Conservation (phyloP, 2,888 invertebrate species). For the Germaria angustata region DNA sequence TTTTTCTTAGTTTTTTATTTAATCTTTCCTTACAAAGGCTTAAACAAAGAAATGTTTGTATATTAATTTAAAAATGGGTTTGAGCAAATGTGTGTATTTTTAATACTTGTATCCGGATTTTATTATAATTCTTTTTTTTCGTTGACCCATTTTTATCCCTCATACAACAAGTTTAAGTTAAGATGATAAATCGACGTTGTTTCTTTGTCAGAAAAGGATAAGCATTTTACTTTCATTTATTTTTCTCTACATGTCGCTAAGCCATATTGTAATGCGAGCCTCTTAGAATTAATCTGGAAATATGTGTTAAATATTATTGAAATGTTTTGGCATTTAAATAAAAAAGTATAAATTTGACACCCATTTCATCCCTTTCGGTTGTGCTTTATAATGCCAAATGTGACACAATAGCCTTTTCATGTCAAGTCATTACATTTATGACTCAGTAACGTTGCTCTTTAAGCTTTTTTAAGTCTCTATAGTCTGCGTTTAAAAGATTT, state of each 20-base stretch:
- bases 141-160: slow-evolving; percentile 14
- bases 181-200: slow-evolving; percentile 39
- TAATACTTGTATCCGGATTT: slow-evolving; percentile 15
- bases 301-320: background rate
- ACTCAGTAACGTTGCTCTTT: no score
- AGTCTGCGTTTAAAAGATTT: background rate
- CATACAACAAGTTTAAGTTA: slow-evolving; percentile 17
- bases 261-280: background rate
- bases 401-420: background rate
- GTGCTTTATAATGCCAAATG: background rate
- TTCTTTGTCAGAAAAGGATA: slow-evolving; percentile 14
- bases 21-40: slow-evolving; percentile 9
- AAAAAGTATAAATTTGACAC: background rate
- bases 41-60: background rate
- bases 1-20: slow-evolving; percentile 32
- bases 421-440: no score
- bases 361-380: background rate
- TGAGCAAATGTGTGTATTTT: background rate
- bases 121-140: slow-evolving; percentile 7
- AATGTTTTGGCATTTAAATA: background rate
- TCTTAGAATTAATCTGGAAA: background rate
- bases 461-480: background rate
- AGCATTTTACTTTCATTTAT: background rate
- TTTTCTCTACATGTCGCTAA: background rate
- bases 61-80: slow-evolving; percentile 23